Percentiles rank a stretch among this genome's conserved stretches.
Evolutionary conservation across 1,140 invertebrate species (phyloP).

Genomic region (Contarinia nasturtii): DNA sequence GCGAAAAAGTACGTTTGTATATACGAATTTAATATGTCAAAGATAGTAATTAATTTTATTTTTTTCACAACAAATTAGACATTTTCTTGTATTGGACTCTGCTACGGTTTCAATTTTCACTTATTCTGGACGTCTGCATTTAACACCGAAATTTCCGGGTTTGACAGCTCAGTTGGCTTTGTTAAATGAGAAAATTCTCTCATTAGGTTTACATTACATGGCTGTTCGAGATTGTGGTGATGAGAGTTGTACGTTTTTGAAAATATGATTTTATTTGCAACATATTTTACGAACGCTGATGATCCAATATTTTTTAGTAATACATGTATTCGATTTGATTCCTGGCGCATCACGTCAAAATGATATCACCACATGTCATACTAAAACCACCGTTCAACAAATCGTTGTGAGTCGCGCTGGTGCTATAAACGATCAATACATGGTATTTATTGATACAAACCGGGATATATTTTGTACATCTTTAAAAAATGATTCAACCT

Average conservation of each 20-base stretch:
- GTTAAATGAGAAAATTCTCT: constrained; percentile 43
- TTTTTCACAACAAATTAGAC: constrained; percentile 28
- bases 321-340: constrained; percentile 63
- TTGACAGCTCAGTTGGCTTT: constrained; percentile 20
- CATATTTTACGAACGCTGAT: constrained; percentile 2
- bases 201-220: constrained; percentile 57
- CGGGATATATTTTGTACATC: constrained; percentile 34
- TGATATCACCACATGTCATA: constrained; percentile 31
- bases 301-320: constrained; percentile 28
- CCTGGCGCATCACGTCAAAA: constrained; percentile 53
- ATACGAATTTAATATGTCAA: too few relatives aligned
- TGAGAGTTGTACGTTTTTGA: constrained; percentile 35
- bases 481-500: neutral
- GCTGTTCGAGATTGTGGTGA: constrained; percentile 59
- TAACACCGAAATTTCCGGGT: constrained; percentile 56
- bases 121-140: constrained; percentile 66
- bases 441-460: constrained; percentile 68
- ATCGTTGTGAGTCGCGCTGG: constrained; percentile 59
- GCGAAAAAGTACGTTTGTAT: constrained; percentile 49
- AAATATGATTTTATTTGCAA: constrained; percentile 2
- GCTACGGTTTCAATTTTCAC: constrained; percentile 54
- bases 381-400: constrained; percentile 42
- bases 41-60: neutral
- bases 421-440: constrained; percentile 36
- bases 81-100: constrained; percentile 65